Base-by-base conservation (phyloP, 2,888 invertebrate genomes). In the Amphipyra berbera region DNA sequence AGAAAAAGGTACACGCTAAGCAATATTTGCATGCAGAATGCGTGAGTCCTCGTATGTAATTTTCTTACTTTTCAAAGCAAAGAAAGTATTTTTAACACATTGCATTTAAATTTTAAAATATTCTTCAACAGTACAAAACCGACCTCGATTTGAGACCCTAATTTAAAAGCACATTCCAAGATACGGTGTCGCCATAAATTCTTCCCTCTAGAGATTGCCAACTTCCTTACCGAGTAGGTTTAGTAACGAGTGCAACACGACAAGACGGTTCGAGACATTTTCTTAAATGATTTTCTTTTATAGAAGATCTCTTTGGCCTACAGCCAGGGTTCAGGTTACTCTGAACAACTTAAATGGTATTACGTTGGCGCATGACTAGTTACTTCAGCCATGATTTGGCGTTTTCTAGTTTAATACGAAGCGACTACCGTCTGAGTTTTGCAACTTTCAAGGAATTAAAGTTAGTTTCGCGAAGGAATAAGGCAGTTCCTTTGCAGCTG, bases 151-250 rank as follows among this genome's bases (percentile, higher is more conserved):
- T 38, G 4, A 48, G 50, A 33, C 10, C 37, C 30, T 59, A 64
- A 55, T 59, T 59, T 66, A 44, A 56, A 71, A 61, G 47, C 38
- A 33, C 45, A 42, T 49, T 57, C 49, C 13, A 12, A 15, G 38
- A 15, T 14, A 41, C 44, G n/a, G 45, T 61, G 42, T 7, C 35
- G 14, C 46, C 37, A 61, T 72, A 73, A 67, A 72, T 61, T 47
- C 1, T 12, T 33, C 15, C 9, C 46, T 46, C 37, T 33, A 33
- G 53, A 50, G 53, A 44, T 27, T n/a, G 52, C 38, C 40, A 44
- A 53, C 49, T 57, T 57, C 45, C 55, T 40, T 10, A 40, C 14
- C 15, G 38, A 33, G n/a, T 35, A 46, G 40, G 8, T 48, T 45
- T 13, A 41, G n/a, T 45, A 46, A 47, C 33, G 46, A 59, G 53